Percentiles rank a stretch among this genome's conserved stretches.
phyloP scores from a whole-genome alignment of 2,113 vertebrate species.

The Rafetus swinhoei region DNA sequence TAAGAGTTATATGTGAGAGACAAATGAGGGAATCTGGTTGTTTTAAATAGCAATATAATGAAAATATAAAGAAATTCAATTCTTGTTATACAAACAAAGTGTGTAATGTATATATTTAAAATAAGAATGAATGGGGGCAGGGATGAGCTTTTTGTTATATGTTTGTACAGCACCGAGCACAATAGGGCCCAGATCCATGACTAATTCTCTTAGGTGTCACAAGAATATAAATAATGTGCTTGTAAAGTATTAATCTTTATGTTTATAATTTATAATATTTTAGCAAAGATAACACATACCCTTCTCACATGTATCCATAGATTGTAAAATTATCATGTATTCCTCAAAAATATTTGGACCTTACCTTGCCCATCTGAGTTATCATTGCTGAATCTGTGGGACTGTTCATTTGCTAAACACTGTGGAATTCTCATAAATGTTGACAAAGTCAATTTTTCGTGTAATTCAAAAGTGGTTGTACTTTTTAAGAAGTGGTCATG shows the following conservation, averaged over 20 bases:
- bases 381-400: neutral
- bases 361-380: neutral
- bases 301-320: neutral
- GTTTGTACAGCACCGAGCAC: rapidly evolving
- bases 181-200: neutral
- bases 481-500: neutral
- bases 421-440: neutral
- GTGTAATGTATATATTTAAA: rapidly evolving
- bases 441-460: neutral
- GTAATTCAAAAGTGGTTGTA: neutral
- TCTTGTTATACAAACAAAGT: rapidly evolving
- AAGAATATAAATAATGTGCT: neutral
- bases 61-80: rapidly evolving
- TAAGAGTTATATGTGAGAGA: neutral
- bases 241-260: neutral
- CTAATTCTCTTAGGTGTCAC: neutral
- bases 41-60: neutral
- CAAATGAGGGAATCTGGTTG: rapidly evolving
- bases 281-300: neutral
- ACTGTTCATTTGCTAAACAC: neutral
- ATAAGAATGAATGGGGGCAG: neutral
- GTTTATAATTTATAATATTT: neutral
- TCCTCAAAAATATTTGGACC: neutral
- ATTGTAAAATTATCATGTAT: neutral
- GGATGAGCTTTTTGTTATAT: rapidly evolving